Evolutionary conservation across 2,797 vertebrate genomes (phyloP).

Genomic region (Sebastes steindachneri): DNA sequence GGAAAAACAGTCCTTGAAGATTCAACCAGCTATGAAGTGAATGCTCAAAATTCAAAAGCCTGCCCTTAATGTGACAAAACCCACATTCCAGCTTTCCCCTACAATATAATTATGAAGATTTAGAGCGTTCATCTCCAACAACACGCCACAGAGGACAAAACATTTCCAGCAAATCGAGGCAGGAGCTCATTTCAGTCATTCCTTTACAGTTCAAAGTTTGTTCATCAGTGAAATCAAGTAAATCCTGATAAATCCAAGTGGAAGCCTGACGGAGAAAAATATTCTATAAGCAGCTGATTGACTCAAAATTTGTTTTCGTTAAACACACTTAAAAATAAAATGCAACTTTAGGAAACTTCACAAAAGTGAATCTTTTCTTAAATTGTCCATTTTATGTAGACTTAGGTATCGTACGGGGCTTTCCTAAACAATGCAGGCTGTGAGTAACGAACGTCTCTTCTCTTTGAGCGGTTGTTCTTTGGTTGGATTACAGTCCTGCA

Average conservation of each 20-base stretch:
- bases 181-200: slow-evolving; percentile 21
- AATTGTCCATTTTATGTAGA: background rate
- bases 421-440: background rate
- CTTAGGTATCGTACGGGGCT: background rate
- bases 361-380: no score
- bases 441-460: background rate
- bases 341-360: no score
- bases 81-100: slow-evolving; percentile 40
- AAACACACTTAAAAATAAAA: background rate
- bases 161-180: slow-evolving; percentile 9
- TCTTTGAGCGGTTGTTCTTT: background rate
- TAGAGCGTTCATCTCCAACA: slow-evolving; percentile 3
- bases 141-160: slow-evolving; percentile 24
- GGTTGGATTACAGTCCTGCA: background rate
- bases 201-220: background rate
- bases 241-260: background rate
- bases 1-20: slow-evolving; percentile 10
- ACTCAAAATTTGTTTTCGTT: background rate
- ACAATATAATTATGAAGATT: slow-evolving; percentile 43
- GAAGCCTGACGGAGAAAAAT: background rate
- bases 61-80: slow-evolving; percentile 33
- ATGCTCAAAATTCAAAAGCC: background rate
- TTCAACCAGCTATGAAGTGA: slow-evolving; percentile 4
- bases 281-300: background rate
- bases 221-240: background rate